A percentile compares a stretch with the other conserved stretches of the same genome.
Evolutionary conservation across 2,888 invertebrate genomes (phyloP).

Genomic region (Anarsia innoxiella): DNA sequence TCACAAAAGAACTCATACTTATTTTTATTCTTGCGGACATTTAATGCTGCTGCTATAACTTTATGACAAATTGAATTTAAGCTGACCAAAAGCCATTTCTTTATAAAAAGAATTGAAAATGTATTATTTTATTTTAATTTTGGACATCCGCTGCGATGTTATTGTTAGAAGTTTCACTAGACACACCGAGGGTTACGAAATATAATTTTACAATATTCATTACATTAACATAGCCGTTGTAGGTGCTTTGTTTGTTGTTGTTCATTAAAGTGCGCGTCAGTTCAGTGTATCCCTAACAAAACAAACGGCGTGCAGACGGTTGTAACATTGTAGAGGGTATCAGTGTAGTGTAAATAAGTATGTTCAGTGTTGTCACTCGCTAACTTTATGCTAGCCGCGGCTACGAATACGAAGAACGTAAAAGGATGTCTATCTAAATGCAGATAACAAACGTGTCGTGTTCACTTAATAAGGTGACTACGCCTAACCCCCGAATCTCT

Average conservation of each 20-base stretch:
- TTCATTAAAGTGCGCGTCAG: too few species aligned
- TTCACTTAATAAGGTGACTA: neutral
- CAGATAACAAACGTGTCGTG: constrained; percentile 30
- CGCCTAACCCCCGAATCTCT: neutral
- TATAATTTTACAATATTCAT: too few species aligned
- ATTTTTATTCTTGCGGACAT: constrained; percentile 47
- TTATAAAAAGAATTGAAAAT: constrained; percentile 17
- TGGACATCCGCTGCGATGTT: too few species aligned
- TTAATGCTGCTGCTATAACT: constrained; percentile 44
- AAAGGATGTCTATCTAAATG: constrained; percentile 35
- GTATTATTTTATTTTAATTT: neutral
- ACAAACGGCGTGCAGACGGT: too few species aligned
- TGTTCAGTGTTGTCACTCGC: constrained; percentile 9
- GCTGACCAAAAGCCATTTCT: constrained; percentile 33
- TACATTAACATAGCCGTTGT: too few species aligned
- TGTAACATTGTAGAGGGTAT: neutral
- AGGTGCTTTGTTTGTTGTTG: too few species aligned
- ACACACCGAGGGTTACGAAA: too few species aligned
- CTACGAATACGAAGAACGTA: constrained; percentile 29
- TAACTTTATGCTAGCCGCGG: constrained; percentile 24
- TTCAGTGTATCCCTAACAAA: too few species aligned
- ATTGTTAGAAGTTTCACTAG: too few species aligned
- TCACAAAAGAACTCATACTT: constrained; percentile 44
- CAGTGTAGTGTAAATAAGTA: too few species aligned
- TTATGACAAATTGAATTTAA: constrained; percentile 55